Evolutionary conservation across 2,113 vertebrate species (phyloP).

Genomic region (Rhinoptilus africanus): DNA sequence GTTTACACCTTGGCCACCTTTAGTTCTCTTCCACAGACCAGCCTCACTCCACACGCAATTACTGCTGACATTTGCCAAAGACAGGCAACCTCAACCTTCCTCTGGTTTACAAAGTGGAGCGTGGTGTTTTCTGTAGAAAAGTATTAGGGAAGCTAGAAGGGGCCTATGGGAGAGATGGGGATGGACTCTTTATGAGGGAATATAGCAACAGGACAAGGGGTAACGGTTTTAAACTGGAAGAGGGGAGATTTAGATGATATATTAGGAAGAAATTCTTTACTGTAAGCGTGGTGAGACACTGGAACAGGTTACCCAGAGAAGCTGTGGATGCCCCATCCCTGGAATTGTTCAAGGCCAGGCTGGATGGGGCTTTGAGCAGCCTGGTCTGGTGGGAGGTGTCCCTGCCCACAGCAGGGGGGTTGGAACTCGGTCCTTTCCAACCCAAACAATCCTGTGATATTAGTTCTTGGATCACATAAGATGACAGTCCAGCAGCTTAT

Average conservation of each 20-base stretch:
- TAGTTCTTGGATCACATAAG: rapidly evolving
- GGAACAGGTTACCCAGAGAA: not conserved
- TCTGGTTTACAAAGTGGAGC: not conserved
- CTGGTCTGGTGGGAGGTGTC: not conserved
- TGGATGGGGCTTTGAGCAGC: not conserved
- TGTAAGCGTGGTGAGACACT: not conserved
- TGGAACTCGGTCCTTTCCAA: not conserved
- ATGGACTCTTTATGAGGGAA: not conserved
- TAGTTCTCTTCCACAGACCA: not conserved
- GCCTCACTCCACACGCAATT: rapidly evolving
- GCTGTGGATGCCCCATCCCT: not conserved
- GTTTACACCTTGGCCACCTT: not conserved
- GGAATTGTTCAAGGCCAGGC: not conserved
- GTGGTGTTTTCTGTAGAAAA: not conserved
- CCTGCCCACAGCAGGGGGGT: not conserved
- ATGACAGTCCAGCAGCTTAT: not conserved
- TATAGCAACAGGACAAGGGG: not conserved
- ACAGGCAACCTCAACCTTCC: not conserved
- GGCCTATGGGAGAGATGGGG: not conserved
- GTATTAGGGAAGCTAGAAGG: not conserved
- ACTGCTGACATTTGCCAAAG: not conserved
- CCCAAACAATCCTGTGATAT: not conserved
- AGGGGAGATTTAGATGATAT: not conserved
- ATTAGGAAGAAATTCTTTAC: not conserved
- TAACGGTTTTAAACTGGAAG: not conserved